Evolutionary conservation across 2,113 vertebrate genomes (phyloP), one percentile per base, ranked within the genome.

Genomic region (Brachirus orientalis): DNA sequence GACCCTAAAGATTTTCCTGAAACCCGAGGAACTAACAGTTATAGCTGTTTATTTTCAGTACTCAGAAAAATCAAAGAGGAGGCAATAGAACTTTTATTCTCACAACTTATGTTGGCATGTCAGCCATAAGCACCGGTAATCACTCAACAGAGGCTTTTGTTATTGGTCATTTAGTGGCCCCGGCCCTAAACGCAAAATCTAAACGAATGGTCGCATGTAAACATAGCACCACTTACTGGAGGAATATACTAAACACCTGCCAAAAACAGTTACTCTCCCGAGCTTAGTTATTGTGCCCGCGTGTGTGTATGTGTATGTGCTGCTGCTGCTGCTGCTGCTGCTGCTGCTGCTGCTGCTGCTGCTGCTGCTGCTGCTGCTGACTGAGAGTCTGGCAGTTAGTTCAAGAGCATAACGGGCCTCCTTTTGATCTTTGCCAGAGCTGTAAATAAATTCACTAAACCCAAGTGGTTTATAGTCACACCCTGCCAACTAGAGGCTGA

Each of bases 371-470:
- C n/a, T 55, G 61, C 46, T 9, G 46, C 35, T 64, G 55, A 52
- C 19, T 75, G 19, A 61, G 20, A 37, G 35, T 75, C 61, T 77
- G 47, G 69, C 79, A 75, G 52, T 72, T 38, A 10, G 52, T 70
- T 66, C 50, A 71, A 35, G 45, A 77, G 61, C 63, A 73, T 70
- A 80, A 77, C 75, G 70, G n/a, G 63, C 64, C 73, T 80, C 46
- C 61, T 72, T 82, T 82, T 79, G 65, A 78, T 80, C 57, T 74
- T 58, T 70, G 60, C 74, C 74, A 74, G 46, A 65, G 46, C 74
- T 78, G 63, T 48, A 78, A 79, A 53, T 66, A 69, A 76, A 76
- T 61, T 61, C 69, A 62, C 56, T 79, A 79, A 82, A 79, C n/a
- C 48, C 14, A 36, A 69, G 33, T 63, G 63, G 47, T 72, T 86